Evolutionary conservation across 2,797 vertebrate species (phyloP), one percentile per base, ranked within the genome.

Genomic region (Sebastes baramenuke): DNA sequence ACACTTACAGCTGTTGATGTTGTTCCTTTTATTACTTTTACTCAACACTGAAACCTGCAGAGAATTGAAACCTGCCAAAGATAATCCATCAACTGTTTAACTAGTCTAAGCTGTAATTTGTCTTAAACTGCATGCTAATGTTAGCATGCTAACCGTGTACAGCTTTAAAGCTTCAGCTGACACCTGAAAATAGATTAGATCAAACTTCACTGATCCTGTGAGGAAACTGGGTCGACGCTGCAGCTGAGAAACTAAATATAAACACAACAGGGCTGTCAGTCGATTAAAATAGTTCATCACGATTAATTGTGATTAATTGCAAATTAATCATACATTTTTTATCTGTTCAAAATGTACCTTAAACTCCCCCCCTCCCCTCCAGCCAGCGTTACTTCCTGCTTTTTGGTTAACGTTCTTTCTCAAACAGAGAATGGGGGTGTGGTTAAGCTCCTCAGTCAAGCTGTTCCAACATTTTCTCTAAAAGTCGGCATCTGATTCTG

Each of bases 121-220:
- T 24, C 32, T 4, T 62, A 9, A 62, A 30, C 49, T n/a, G 18
- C 66, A 16, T 3, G 46, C 49, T 73, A 67, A 13, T 4, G 4
- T 64, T 75, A 79, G 61, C 59, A 8, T 54, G 67, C 32, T 75
- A 24, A 16, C 52, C 13, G 54, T 24, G 12, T 1, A 67, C 59
- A 38, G 56, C 56, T 74, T 75, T 84, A 87, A 75, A 86, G 73
- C 80, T 62, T 81, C 36, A 62, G 72, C 82, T 78, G 68, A 83
- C 83, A 75, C 78, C 78, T 89, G 76, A 83, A 84, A 90, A 81
- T 66, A 90, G 79, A 58, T 82, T 59, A 90, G 79, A 60, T 72
- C 79, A 82, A 77, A 76, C 66, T 66, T 82, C 61, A 46, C 55
- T 83, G 84, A 91, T 86, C 70, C 79, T 69, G 32, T 58, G 42